Base-by-base conservation (phyloP, 2,888 invertebrate genomes). In the Drosophila aldrichi region DNA sequence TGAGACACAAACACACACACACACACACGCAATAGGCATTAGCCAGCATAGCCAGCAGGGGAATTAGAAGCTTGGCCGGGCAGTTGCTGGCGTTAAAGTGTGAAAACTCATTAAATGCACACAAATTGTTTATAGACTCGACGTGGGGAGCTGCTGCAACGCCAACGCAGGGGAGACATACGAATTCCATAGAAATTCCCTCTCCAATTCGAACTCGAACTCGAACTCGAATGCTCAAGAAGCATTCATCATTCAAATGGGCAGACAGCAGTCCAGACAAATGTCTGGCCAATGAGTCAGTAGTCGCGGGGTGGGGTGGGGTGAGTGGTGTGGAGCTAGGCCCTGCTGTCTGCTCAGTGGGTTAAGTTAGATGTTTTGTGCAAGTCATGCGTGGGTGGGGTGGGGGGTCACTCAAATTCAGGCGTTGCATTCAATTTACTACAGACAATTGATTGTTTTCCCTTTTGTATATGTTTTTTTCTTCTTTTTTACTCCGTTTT, bases 61-160 rank as follows among this genome's bases (percentile, higher is more conserved):
- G 36, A 62, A 64, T 67, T 58, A 46, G 73, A 62, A 69, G 70
- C 56, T 60, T 4, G 34, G 60, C 51, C 49, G 16, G 48, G 57
- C 34, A 58, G 46, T 66, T 69, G 70, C 49, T 25, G 61, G 82
- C 82, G 86, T 70, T 83, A 81, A 82, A 74, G 87, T 82, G 82
- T 86, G 86, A 86, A 82, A 82, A 86, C 81, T 82, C 83, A 82
- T 82, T 82, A 86, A 83, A 86, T 48, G 78, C 77, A 68, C 81
- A 79, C 82, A 82, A 82, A 79, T 82, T 82, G 86, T 83, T 83
- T 83, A 86, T 79, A 66, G 73, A 56, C 49, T 52, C 48, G 68
- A 55, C 54, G 61, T 49, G 67, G 44, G 41, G 61, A 61, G 34
- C 41, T 52, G 44, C 29, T 14, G 40, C 34, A 38, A 60, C 66